Conservation (phyloP, 2,888 invertebrate genomes). For the Drosophila paramelanica region DNA sequence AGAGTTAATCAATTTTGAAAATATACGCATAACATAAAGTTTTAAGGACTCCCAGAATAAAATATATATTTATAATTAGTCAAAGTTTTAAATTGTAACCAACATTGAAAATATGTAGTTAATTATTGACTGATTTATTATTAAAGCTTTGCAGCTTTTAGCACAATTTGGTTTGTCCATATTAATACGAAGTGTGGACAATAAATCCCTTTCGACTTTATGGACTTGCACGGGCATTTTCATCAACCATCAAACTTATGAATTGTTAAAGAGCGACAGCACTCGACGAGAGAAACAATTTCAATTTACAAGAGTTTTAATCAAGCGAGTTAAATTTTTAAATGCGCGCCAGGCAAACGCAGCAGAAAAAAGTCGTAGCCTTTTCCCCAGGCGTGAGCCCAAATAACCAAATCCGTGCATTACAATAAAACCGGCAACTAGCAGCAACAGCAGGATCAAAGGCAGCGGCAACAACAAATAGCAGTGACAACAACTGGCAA, state of each 20-base stretch:
- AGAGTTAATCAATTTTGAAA: too few species aligned
- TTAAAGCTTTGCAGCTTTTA: neutral
- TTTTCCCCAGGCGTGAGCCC: constrained; percentile 52
- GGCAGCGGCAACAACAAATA: constrained; percentile 14
- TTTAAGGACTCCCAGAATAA: too few species aligned
- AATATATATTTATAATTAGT: too few species aligned
- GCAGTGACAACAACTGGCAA: constrained; percentile 36
- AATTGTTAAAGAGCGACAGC: constrained; percentile 42
- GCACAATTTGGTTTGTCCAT: neutral
- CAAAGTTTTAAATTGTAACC: too few species aligned
- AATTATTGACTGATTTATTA: neutral
- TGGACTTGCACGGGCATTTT: constrained; percentile 24
- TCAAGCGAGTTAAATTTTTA: constrained; percentile 58
- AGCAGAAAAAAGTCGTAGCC: neutral
- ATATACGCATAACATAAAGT: too few species aligned
- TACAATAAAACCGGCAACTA: constrained; percentile 33
- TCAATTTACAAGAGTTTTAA: constrained; percentile 55
- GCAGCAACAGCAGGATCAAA: constrained; percentile 6
- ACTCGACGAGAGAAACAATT: constrained; percentile 26
- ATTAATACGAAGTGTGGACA: constrained; percentile 3
- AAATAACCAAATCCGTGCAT: constrained; percentile 69
- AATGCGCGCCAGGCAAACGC: constrained; percentile 32
- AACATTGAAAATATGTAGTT: neutral
- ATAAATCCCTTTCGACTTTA: constrained; percentile 12
- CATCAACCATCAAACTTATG: constrained; percentile 36